These are phyloP conservation scores for Chaenogobius annularis DNA, from an alignment of 2,113 vertebrate species.

Conservation along the genomic window DNA sequence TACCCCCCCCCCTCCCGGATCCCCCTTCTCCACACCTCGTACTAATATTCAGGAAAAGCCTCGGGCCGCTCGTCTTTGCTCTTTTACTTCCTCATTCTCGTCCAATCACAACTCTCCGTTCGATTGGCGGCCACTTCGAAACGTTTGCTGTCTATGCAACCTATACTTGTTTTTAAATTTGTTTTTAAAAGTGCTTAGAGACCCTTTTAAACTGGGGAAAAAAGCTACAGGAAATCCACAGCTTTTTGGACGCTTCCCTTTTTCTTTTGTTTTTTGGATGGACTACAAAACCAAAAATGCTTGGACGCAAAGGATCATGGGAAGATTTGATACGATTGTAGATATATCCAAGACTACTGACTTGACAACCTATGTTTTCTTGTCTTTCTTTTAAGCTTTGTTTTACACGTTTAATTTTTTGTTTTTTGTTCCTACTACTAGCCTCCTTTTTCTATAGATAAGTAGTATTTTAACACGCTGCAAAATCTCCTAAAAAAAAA, in stretches of 20 bases:
- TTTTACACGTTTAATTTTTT: neutral
- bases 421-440: conserved; percentile 79
- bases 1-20: too few relatives aligned
- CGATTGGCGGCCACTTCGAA: conserved; percentile 78
- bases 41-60: conserved; percentile 99
- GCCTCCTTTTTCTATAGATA: conserved; percentile 94
- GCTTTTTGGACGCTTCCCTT: neutral
- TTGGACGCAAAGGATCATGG: conserved; percentile 34
- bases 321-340: conserved; percentile 83
- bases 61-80: conserved; percentile 79
- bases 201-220: conserved; percentile 81
- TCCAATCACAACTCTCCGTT: conserved; percentile 72
- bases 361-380: conserved; percentile 83
- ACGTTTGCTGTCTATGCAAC: conserved; percentile 98
- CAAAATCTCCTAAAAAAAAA: conserved; percentile 64
- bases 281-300: conserved; percentile 56
- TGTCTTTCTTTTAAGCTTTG: conserved; percentile 74
- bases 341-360: conserved; percentile 99
- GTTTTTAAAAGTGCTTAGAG: conserved; percentile 79
- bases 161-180: conserved; percentile 72
- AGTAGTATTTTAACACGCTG: conserved; percentile 80
- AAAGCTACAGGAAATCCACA: conserved; percentile 66
- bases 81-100: conserved; percentile 43
- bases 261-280: conserved; percentile 49
- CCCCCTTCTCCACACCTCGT: conserved; percentile 56